A percentile compares a stretch with the other conserved stretches of the same genome.
Evolutionary conservation across 2,113 vertebrate genomes (phyloP).

Genomic region (Cyphomyrus plagiostoma): DNA sequence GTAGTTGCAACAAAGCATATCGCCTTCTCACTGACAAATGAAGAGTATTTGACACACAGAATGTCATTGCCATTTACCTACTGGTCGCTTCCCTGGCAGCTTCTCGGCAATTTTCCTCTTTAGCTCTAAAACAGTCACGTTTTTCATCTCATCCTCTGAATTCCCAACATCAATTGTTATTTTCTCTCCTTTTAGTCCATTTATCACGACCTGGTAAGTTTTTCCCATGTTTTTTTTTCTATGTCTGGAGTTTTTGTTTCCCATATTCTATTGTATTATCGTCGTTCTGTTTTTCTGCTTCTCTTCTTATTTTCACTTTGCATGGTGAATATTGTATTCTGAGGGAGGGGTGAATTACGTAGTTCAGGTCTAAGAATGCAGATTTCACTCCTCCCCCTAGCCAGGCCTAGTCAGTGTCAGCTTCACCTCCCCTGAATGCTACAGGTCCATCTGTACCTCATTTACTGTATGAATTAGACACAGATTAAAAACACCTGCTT

Average conservation of each 20-base stretch:
- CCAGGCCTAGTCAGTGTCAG: no score
- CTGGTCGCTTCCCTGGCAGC: background rate
- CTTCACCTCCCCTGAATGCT: no score
- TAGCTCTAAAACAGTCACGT: constrained; percentile 44
- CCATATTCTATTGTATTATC: no score
- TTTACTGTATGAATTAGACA: no score
- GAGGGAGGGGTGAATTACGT: no score
- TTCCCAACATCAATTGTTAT: constrained; percentile 44
- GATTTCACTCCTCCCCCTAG: no score
- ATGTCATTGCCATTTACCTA: constrained; percentile 28
- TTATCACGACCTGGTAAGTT: constrained; percentile 42
- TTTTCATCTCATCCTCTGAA: constrained; percentile 43
- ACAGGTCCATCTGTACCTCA: no score
- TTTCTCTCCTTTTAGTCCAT: constrained; percentile 41
- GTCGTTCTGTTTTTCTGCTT: background rate
- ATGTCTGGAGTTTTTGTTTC: no score
- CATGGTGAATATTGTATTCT: no score
- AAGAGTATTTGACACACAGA: background rate
- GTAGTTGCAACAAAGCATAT: constrained; percentile 24
- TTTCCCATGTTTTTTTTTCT: constrained; percentile 36
- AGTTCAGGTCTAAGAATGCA: no score
- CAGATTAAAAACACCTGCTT: no score
- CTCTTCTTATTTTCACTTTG: no score
- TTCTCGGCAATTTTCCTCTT: constrained; percentile 40
- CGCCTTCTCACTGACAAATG: background rate